A percentile compares a stretch with the other conserved stretches of the same genome.
These are phyloP conservation scores for Ia io DNA, from an alignment of 2,113 vertebrate species.

Conservation along the genomic window DNA sequence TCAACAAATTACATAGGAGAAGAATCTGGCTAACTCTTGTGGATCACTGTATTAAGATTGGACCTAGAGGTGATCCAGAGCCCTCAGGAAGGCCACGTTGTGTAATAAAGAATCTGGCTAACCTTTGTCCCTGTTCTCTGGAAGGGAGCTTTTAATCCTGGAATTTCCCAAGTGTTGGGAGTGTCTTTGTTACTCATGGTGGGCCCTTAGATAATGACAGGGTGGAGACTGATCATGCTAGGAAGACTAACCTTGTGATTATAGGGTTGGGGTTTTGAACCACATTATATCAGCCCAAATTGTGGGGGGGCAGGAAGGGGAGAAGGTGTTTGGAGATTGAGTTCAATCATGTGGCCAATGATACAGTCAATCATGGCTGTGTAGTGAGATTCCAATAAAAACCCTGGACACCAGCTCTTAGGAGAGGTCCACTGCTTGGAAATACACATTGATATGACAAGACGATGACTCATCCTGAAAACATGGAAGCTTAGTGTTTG, in stretches of 20 bases:
- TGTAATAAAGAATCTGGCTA: background rate
- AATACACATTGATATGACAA: fast-evolving
- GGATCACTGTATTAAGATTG: background rate
- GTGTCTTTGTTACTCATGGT: background rate
- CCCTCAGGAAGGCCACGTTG: background rate
- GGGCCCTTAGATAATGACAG: background rate
- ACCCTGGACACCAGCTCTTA: background rate
- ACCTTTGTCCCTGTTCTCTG: background rate
- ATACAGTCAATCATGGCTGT: background rate
- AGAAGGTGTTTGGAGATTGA: background rate
- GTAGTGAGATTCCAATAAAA: background rate
- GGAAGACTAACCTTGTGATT: background rate
- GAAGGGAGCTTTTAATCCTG: background rate
- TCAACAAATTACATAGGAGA: background rate
- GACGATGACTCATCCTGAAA: background rate
- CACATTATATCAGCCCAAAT: background rate
- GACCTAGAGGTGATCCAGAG: background rate
- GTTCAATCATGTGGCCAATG: background rate
- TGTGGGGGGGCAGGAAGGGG: background rate
- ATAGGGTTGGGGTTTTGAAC: background rate
- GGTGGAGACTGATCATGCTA: background rate
- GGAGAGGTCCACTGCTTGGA: background rate
- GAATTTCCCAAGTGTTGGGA: background rate
- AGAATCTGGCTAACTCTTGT: background rate
- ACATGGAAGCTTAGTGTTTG: background rate